phyloP scores from a whole-genome alignment of 2,113 vertebrate genomes.

The Merops nubicus region DNA sequence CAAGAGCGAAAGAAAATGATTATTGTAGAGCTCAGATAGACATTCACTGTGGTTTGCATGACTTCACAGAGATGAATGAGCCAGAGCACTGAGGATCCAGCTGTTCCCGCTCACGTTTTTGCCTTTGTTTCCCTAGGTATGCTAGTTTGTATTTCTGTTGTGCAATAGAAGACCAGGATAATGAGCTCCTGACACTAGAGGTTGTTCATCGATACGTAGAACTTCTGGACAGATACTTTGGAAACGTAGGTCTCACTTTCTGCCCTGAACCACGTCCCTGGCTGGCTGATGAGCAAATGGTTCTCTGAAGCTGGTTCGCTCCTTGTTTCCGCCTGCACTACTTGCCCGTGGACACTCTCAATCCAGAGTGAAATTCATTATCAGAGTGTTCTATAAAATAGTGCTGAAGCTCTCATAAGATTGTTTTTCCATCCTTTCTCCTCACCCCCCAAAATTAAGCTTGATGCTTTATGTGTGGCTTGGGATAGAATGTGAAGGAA shows the following conservation, averaged over 20 bases:
- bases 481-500: not conserved
- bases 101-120: not conserved
- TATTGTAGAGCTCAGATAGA: not conserved
- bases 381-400: not conserved
- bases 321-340: not conserved
- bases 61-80: not conserved
- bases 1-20: not conserved
- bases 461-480: not conserved
- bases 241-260: slow-evolving; percentile 84
- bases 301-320: not conserved
- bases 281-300: not conserved
- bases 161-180: slow-evolving; percentile 88
- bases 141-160: slow-evolving; percentile 94
- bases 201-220: slow-evolving; percentile 92
- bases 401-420: not conserved
- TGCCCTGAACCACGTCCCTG: not conserved
- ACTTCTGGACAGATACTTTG: slow-evolving; percentile 94
- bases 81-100: not conserved
- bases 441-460: rapidly evolving
- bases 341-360: not conserved
- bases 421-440: not conserved
- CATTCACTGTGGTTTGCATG: not conserved
- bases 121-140: slow-evolving; percentile 79
- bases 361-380: not conserved
- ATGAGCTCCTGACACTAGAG: slow-evolving; percentile 91